Percentiles rank a stretch among this genome's conserved stretches.
Conservation (phyloP, 2,888 invertebrate species). For the Leptinotarsa peninsularis region DNA sequence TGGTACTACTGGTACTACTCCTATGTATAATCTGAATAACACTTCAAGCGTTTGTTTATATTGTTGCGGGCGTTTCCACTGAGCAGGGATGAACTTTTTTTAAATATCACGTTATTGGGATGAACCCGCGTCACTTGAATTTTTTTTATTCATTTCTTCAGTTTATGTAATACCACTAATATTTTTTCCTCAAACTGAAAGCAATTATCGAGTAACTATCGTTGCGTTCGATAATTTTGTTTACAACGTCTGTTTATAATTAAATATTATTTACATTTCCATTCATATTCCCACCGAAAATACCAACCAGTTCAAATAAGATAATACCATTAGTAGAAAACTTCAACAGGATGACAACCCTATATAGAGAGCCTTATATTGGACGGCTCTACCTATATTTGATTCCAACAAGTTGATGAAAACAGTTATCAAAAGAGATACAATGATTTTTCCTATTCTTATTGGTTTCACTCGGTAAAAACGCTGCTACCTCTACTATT, state of each 20-base stretch:
- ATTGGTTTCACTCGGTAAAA: too few relatives aligned
- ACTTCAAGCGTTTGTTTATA: conserved; percentile 45
- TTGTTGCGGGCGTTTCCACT: conserved; percentile 27
- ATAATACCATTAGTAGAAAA: conserved; percentile 35
- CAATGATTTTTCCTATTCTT: too few relatives aligned
- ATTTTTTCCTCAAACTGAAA: conserved; percentile 24
- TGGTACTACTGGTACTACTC: conserved; percentile 41
- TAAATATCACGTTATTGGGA: conserved; percentile 25
- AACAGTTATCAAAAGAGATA: too few relatives aligned
- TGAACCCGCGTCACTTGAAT: not conserved
- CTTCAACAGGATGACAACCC: conserved; percentile 21
- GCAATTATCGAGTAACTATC: conserved; percentile 22
- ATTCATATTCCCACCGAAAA: conserved; percentile 37
- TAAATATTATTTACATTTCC: conserved; percentile 44
- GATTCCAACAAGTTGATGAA: not conserved
- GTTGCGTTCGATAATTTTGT: conserved; percentile 38
- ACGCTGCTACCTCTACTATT: too few relatives aligned
- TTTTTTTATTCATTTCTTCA: conserved; percentile 21
- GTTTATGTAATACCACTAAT: conserved; percentile 17
- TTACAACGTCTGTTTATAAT: conserved; percentile 42
- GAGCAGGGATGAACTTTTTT: conserved; percentile 36
- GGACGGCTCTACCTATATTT: not conserved
- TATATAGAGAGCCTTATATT: not conserved
- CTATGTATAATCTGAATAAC: conserved; percentile 43
- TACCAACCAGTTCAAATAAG: conserved; percentile 41